Conservation (phyloP, 2,888 invertebrate species). For the Drosophila yooni region DNA sequence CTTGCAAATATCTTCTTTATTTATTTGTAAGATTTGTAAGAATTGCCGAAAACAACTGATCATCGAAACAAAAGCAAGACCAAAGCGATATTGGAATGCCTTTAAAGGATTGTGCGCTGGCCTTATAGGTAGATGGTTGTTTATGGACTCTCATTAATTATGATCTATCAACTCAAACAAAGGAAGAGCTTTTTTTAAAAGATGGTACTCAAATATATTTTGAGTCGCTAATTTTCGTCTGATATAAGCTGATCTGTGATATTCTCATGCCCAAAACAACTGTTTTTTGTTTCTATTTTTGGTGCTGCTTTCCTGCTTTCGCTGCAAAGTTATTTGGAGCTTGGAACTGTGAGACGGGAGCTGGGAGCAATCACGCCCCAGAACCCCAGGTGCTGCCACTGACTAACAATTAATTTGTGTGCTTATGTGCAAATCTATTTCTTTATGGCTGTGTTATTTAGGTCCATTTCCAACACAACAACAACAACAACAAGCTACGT, state of each 20-base stretch:
- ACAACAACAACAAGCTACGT: conserved; percentile 15
- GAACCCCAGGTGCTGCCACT: conserved; percentile 11
- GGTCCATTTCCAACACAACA: conserved; percentile 3
- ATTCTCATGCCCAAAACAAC: conserved; percentile 7
- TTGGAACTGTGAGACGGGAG: neutral
- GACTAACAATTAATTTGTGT: conserved; percentile 13
- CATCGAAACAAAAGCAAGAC: neutral
- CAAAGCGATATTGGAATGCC: conserved; percentile 3
- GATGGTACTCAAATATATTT: conserved; percentile 10
- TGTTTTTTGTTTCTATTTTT: neutral
- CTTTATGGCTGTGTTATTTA: conserved; percentile 33
- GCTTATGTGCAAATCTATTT: conserved; percentile 38
- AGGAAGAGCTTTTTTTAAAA: neutral
- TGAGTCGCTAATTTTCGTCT: conserved; percentile 14
- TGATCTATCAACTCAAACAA: conserved; percentile 9
- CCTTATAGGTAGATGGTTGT: neutral
- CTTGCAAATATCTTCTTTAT: neutral
- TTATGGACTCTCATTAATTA: conserved; percentile 14
- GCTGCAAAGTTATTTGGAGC: conserved; percentile 1
- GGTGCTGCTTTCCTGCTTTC: conserved; percentile 30
- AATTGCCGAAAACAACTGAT: neutral
- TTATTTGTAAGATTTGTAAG: neutral
- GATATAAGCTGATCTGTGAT: conserved; percentile 17
- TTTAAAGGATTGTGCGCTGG: neutral
- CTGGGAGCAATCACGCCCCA: neutral